Percentiles rank a stretch among this genome's conserved stretches.
Conservation (phyloP, 2,888 invertebrate species). For the Diogma glabrata region DNA sequence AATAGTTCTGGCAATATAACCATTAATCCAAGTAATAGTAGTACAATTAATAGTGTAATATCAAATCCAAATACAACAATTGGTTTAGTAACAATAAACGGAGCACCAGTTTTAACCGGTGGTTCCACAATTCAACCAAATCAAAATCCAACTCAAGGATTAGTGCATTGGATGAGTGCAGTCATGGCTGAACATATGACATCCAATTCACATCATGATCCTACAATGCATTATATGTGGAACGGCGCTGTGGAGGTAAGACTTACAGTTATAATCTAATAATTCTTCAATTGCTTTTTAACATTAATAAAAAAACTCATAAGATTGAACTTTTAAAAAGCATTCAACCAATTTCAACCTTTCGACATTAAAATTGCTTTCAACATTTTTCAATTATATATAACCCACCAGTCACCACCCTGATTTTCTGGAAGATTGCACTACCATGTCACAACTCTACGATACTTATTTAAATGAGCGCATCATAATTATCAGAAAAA, state of each 20-base stretch:
- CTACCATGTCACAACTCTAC: too few relatives aligned
- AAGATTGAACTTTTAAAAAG: too few relatives aligned
- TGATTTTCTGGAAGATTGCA: too few relatives aligned
- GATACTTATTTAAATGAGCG: too few relatives aligned
- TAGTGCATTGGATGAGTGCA: conserved; percentile 89
- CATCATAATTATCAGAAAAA: too few relatives aligned
- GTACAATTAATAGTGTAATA: conserved; percentile 39
- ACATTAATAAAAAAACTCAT: too few relatives aligned
- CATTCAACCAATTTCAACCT: too few relatives aligned
- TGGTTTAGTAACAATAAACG: conserved; percentile 22
- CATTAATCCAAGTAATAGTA: conserved; percentile 10
- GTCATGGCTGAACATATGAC: conserved; percentile 95
- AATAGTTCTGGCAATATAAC: not conserved
- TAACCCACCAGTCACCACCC: too few relatives aligned
- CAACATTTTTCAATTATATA: too few relatives aligned
- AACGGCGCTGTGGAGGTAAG: conserved; percentile 38
- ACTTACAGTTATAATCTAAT: conserved; percentile 16
- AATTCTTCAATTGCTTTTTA: not conserved
- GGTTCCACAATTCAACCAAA: conserved; percentile 31
- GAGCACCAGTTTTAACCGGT: conserved; percentile 27
- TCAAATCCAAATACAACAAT: conserved; percentile 21
- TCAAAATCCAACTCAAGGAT: conserved; percentile 60
- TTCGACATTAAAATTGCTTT: too few relatives aligned
- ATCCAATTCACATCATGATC: conserved; percentile 56
- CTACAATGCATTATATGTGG: conserved; percentile 39